Conservation (phyloP, 1,140 invertebrate genomes). For the Yoshiicerus persimilis region DNA sequence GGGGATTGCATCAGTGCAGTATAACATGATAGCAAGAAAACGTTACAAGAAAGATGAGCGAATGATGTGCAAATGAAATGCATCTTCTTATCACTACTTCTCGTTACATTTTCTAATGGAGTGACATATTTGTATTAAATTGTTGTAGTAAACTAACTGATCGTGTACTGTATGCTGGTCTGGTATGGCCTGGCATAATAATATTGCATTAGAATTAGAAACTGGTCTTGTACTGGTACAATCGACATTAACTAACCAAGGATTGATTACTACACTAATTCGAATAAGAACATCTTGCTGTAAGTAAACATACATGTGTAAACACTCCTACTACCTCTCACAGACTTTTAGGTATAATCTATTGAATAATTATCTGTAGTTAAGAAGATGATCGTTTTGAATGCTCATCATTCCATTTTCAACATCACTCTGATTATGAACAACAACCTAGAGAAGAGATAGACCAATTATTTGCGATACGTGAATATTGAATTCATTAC, state of each 20-base stretch:
- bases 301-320: neutral
- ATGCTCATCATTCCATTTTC: neutral
- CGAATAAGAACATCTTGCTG: neutral
- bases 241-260: neutral
- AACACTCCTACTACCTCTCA: neutral
- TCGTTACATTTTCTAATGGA: neutral
- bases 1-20: neutral
- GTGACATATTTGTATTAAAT: conserved; percentile 15
- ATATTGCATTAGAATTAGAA: neutral
- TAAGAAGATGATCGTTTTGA: neutral
- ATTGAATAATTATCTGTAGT: neutral
- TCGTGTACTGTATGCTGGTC: neutral
- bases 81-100: neutral
- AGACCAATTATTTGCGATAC: neutral
- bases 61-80: neutral
- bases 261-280: neutral
- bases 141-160: neutral
- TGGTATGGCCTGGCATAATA: too few species aligned
- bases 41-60: neutral
- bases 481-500: neutral
- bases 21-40: neutral
- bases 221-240: neutral
- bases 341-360: neutral
- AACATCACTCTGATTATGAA: neutral
- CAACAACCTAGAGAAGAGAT: neutral